Evolutionary conservation across 1,140 invertebrate species (phyloP).

Genomic region (Oscheius sp.): DNA sequence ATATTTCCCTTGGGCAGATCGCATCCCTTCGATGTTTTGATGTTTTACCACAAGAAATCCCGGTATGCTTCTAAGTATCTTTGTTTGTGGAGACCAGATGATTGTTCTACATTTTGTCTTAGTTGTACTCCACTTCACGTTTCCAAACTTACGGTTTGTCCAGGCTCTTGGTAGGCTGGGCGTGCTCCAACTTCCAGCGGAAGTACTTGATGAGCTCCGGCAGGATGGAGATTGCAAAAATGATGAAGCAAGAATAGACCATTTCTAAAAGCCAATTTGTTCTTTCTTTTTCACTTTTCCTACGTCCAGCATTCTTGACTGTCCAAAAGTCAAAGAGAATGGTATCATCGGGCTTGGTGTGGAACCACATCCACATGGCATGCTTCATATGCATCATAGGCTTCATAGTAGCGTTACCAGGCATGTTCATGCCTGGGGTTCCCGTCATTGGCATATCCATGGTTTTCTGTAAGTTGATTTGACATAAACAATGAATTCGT

Average conservation of each 20-base stretch:
- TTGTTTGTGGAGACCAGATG: too few relatives aligned
- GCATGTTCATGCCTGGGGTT: not conserved
- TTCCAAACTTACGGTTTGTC: not conserved
- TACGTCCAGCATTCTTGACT: slow-evolving; percentile 24
- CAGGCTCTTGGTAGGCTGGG: slow-evolving; percentile 8
- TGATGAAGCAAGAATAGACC: slow-evolving; percentile 12
- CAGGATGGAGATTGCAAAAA: slow-evolving; percentile 11
- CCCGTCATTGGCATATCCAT: too few relatives aligned
- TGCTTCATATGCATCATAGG: not conserved
- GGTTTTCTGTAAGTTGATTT: too few relatives aligned
- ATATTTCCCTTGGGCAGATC: too few relatives aligned
- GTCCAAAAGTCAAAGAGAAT: slow-evolving; percentile 31
- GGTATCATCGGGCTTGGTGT: slow-evolving; percentile 27
- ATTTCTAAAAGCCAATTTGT: slow-evolving; percentile 23
- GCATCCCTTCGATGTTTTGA: too few relatives aligned
- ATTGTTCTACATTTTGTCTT: too few relatives aligned
- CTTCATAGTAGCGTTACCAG: not conserved
- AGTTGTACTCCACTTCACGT: too few relatives aligned
- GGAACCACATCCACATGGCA: slow-evolving; percentile 32
- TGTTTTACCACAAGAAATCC: too few relatives aligned
- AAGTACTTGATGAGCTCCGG: slow-evolving; percentile 30
- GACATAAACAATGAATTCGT: too few relatives aligned
- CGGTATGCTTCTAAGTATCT: too few relatives aligned
- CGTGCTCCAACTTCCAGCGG: slow-evolving; percentile 29
- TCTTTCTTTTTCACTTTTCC: not conserved